A percentile compares a stretch with the other conserved stretches of the same genome.
phyloP scores from a whole-genome alignment of 2,113 vertebrate genomes.

The Saccopteryx bilineata region DNA sequence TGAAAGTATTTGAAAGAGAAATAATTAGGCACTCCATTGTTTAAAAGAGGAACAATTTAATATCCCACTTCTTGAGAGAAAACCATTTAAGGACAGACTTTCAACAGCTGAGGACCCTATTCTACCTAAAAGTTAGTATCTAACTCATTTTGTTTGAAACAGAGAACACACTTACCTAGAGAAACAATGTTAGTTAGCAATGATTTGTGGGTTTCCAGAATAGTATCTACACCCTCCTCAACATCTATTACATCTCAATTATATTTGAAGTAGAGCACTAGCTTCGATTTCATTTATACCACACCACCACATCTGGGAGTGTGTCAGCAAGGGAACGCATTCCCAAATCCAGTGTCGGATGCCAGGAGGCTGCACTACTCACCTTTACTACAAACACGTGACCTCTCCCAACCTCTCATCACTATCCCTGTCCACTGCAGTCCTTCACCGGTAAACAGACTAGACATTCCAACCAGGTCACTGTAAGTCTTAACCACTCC shows the following conservation, averaged over 20 bases:
- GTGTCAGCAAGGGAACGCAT: background rate
- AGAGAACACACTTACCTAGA: slow-evolving; percentile 17
- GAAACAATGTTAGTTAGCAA: background rate
- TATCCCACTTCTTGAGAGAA: slow-evolving; percentile 53
- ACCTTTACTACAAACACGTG: background rate
- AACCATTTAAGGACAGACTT: slow-evolving; percentile 63
- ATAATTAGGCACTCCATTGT: slow-evolving; percentile 72
- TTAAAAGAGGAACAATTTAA: slow-evolving; percentile 54
- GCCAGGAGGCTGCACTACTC: too few relatives aligned
- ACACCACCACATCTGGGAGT: too few relatives aligned
- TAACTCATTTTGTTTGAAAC: slow-evolving; percentile 46
- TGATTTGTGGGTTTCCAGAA: slow-evolving; percentile 27
- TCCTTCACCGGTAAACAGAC: background rate
- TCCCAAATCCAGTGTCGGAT: background rate
- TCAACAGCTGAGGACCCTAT: background rate
- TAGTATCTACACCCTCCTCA: background rate
- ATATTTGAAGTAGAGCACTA: background rate
- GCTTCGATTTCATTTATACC: background rate
- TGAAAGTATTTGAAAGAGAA: slow-evolving; percentile 66
- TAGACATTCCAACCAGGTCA: background rate
- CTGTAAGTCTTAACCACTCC: background rate
- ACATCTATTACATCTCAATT: background rate
- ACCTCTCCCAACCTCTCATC: background rate
- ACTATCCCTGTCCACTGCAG: background rate
- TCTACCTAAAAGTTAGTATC: slow-evolving; percentile 54